Conservation (phyloP, 2,888 invertebrate genomes). For the Polyommatus icarus region DNA sequence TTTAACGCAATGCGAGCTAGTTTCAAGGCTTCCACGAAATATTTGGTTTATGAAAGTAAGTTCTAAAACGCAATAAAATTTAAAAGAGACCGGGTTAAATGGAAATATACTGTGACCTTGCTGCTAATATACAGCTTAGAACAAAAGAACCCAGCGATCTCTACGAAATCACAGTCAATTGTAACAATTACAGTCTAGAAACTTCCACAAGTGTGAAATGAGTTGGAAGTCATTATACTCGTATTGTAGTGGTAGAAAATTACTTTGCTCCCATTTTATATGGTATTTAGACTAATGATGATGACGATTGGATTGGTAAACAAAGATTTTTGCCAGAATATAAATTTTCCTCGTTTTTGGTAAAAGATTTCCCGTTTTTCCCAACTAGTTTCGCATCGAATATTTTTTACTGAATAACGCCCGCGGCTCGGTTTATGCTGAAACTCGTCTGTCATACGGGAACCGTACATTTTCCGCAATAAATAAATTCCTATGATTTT, state of each 20-base stretch:
- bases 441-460: no score
- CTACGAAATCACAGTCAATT: not conserved
- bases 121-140: not conserved
- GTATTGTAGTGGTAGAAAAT: not conserved
- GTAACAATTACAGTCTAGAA: not conserved
- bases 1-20: no score
- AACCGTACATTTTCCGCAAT: no score
- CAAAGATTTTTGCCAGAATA: no score
- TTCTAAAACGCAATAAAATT: not conserved
- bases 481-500: no score
- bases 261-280: not conserved
- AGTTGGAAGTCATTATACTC: not conserved
- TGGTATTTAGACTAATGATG: not conserved
- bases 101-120: not conserved
- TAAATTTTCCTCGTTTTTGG: no score
- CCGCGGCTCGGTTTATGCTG: no score
- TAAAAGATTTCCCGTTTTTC: no score
- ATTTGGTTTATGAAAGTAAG: no score
- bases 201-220: not conserved
- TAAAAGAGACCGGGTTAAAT: not conserved
- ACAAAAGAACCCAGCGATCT: not conserved
- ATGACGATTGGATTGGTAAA: not conserved
- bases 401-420: no score
- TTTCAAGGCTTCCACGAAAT: no score
- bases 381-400: no score